Percentiles rank a stretch among this genome's conserved stretches.
Evolutionary conservation across 1,140 invertebrate genomes (phyloP).

Genomic region (Lepidostoma basale): DNA sequence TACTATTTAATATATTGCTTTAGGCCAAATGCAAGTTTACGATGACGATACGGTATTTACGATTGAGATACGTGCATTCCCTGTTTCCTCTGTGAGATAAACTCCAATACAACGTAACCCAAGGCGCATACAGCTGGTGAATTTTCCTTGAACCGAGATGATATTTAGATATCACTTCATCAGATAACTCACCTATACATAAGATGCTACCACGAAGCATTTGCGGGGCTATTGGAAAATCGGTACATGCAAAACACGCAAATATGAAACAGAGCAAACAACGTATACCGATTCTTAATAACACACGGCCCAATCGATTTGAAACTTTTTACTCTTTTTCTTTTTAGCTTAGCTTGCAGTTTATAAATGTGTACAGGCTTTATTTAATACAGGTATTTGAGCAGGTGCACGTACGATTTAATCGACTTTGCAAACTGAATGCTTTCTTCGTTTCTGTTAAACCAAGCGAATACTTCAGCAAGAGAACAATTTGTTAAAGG

Average conservation of each 20-base stretch:
- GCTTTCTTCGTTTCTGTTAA: constrained; percentile 8
- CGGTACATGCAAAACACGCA: not conserved
- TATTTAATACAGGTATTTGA: constrained; percentile 13
- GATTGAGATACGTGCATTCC: constrained; percentile 2
- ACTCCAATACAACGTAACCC: constrained; percentile 4
- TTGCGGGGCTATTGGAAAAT: constrained; percentile 10
- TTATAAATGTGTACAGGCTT: not conserved
- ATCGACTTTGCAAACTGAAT: constrained; percentile 9
- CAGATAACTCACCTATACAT: constrained; percentile 25
- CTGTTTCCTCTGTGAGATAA: constrained; percentile 12
- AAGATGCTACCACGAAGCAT: constrained; percentile 20
- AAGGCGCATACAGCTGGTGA: constrained; percentile 8
- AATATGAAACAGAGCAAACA: no score
- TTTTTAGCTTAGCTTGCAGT: not conserved
- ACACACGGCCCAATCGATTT: no score
- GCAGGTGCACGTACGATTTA: constrained; percentile 24
- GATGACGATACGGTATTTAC: constrained; percentile 10
- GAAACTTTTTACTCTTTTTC: no score
- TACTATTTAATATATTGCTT: not conserved
- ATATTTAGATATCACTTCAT: constrained; percentile 29
- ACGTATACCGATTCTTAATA: no score
- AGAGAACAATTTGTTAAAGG: no score
- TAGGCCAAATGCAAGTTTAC: not conserved
- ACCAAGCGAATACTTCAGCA: no score
- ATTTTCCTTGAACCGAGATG: constrained; percentile 28